Conservation (phyloP, 2,113 vertebrate genomes). For the Gracilinanus agilis region DNA sequence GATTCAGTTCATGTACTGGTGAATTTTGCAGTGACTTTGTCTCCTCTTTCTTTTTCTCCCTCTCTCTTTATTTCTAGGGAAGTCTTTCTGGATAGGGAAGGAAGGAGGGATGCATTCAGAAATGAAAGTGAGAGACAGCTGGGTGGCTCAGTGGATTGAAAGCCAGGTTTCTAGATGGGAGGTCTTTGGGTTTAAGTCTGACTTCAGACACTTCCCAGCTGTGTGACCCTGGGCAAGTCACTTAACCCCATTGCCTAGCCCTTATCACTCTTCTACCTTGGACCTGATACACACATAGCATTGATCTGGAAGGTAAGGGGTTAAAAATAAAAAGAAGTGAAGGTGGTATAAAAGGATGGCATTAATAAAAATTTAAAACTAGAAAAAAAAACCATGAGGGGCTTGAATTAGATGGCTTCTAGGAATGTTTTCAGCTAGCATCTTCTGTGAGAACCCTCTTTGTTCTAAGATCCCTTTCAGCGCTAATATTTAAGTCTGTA, state of each 20-base stretch:
- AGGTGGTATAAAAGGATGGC: background rate
- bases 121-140: background rate
- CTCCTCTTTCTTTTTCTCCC: background rate
- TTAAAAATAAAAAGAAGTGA: background rate
- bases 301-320: no score
- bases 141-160: no score
- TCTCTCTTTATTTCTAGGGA: background rate
- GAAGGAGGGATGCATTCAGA: background rate
- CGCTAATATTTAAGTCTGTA: background rate
- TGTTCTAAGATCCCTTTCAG: no score
- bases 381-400: background rate
- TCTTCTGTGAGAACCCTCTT: no score
- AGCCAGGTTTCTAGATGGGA: no score
- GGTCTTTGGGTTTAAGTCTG: no score
- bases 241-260: no score
- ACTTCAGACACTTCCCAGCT: no score
- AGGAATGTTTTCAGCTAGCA: background rate
- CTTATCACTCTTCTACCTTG: no score
- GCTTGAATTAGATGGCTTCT: background rate
- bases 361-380: background rate
- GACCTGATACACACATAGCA: no score
- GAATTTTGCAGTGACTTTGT: background rate
- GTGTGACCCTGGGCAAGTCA: no score
- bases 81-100: background rate
- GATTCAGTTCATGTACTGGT: background rate